Conservation (phyloP, 2,888 invertebrate genomes). For the Tipula confusa region DNA sequence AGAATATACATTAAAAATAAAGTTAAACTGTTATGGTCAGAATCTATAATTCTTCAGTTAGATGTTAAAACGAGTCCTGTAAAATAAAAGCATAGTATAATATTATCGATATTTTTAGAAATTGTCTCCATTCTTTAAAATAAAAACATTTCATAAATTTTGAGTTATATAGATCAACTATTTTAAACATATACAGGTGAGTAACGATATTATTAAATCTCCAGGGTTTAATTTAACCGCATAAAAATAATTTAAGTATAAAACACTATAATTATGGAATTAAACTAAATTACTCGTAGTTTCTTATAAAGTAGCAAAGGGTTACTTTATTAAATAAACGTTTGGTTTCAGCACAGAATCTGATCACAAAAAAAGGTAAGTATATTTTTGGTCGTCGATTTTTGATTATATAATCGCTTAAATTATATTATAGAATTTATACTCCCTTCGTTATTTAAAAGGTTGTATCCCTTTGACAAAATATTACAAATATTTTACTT, state of each 20-base stretch:
- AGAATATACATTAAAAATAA: no score
- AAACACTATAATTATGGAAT: conserved; percentile 20
- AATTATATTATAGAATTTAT: background rate
- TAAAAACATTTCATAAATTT: no score
- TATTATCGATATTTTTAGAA: no score
- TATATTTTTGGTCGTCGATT: background rate
- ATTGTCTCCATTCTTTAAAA: no score
- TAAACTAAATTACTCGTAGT: background rate
- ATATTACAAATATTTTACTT: background rate
- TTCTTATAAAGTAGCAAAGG: background rate
- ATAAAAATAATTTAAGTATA: background rate
- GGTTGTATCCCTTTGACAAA: background rate
- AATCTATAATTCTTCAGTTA: no score
- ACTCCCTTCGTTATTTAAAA: background rate
- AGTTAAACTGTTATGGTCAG: no score
- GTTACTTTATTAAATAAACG: background rate
- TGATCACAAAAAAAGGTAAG: background rate
- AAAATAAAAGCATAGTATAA: no score
- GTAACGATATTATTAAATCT: background rate
- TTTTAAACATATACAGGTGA: background rate
- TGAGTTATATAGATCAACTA: background rate
- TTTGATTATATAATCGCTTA: conserved; percentile 14
- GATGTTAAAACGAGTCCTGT: no score
- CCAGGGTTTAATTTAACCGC: background rate
- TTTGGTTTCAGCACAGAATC: background rate